Conservation (phyloP, 2,888 invertebrate species). For the Aphidoletes aphidimyza region DNA sequence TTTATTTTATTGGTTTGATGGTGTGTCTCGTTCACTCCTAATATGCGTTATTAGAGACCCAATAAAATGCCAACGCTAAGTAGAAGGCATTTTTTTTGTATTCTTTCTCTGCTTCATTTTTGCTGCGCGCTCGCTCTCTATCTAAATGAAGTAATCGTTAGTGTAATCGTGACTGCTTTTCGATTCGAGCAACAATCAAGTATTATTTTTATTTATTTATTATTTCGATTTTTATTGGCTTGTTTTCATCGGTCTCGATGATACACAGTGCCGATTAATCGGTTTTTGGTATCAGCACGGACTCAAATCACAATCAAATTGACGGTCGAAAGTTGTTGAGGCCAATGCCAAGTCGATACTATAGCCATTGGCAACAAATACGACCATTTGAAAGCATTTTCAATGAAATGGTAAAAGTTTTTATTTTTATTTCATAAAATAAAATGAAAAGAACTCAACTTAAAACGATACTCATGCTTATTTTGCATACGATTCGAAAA, state of each 20-base stretch:
- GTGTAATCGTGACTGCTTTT: background rate
- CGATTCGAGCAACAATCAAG: background rate
- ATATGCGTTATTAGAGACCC: background rate
- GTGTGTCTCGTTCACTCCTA: background rate
- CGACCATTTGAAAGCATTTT: background rate
- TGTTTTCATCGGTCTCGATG: too few relatives aligned
- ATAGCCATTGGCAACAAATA: background rate
- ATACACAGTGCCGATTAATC: too few relatives aligned
- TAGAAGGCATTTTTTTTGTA: background rate
- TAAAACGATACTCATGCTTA: too few relatives aligned
- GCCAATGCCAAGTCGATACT: background rate
- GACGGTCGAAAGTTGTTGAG: background rate
- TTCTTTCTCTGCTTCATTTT: background rate
- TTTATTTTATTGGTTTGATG: background rate
- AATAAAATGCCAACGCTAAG: background rate
- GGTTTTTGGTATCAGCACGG: too few relatives aligned
- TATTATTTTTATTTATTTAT: too few relatives aligned
- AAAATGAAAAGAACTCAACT: too few relatives aligned
- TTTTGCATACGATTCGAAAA: background rate
- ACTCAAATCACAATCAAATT: too few relatives aligned
- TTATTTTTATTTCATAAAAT: too few relatives aligned
- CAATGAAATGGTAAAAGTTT: too few relatives aligned
- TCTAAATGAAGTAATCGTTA: slow-evolving; percentile 8
- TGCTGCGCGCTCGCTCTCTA: background rate
- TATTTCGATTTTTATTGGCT: background rate